Percentiles rank a stretch among this genome's conserved stretches.
Evolutionary conservation across 1,140 invertebrate genomes (phyloP).

Genomic region (Aphidius ervi): DNA sequence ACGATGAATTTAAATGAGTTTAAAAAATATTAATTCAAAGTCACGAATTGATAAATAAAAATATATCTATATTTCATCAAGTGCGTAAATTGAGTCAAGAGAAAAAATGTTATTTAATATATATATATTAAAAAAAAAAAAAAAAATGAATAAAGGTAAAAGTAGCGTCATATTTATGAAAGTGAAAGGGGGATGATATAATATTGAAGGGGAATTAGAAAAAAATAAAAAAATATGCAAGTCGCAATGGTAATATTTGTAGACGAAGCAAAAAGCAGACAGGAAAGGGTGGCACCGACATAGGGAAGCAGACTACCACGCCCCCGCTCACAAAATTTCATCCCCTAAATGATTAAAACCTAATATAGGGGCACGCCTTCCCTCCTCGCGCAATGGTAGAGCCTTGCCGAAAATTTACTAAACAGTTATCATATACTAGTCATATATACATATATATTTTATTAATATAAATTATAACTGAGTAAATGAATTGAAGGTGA

Average conservation of each 20-base stretch:
- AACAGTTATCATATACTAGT: background rate
- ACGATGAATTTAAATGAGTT: too few species aligned
- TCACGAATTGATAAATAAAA: too few species aligned
- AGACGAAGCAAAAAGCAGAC: constrained; percentile 30
- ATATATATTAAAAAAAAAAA: background rate
- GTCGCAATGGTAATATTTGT: too few species aligned
- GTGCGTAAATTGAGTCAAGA: too few species aligned
- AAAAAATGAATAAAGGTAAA: constrained; percentile 10
- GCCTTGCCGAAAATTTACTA: constrained; percentile 14
- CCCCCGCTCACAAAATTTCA: constrained; percentile 49
- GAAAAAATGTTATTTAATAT: too few species aligned
- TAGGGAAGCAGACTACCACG: constrained; percentile 51
- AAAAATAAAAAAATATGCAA: constrained; percentile 26
- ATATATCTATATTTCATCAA: too few species aligned
- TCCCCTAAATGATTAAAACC: constrained; percentile 53
- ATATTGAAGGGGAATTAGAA: constrained; percentile 14
- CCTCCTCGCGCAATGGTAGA: constrained; percentile 26
- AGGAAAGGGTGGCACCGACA: constrained; percentile 48
- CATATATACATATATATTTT: too few species aligned
- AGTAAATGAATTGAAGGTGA: too few species aligned
- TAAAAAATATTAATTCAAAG: too few species aligned
- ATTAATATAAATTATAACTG: too few species aligned
- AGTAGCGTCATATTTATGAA: background rate
- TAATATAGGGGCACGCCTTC: constrained; percentile 53
- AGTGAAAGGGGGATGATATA: too few species aligned